Evolutionary conservation across 2,888 invertebrate genomes (phyloP), one percentile per base, ranked within the genome.

Genomic region (Psococerastis gibbosa): DNA sequence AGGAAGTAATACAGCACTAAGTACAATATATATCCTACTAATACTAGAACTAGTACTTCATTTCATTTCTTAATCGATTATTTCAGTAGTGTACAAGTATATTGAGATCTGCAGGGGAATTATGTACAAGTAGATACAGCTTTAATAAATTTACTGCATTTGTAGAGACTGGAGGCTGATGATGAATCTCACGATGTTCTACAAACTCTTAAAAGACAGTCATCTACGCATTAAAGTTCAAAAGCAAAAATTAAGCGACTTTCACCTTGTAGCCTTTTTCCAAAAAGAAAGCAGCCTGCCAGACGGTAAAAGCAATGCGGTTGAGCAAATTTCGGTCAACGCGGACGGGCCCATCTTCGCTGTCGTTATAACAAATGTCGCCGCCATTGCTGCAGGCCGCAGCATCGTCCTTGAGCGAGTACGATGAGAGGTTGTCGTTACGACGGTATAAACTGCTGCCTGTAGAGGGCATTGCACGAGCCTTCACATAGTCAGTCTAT

Each of bases 271-370:
- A 17, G 63, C 54, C 69, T 60, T 65, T 63, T 59, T 78, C 76
- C 50, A 79, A 67, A 56, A 77, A 71, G 57, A 79, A 72, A 34
- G 78, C 75, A 44, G 75, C 76, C 52, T 78, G 73, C 78, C 78
- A 79, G 47, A 80, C 66, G 22, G 78, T 77, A 55, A 79, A 78
- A 32, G 79, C 79, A 27, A 80, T 69, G 45, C 76, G 68, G 54
- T 78, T 77, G 48, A 79, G 63, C 51, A 77, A 69, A 9, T 72
- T 70, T 41, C 72, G 69, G 45, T 60, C 59, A 47, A 54, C 52
- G 61, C 22, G 41, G 2, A 46, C 33, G 15, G 46, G 44, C 3
- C 35, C 35, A 4, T 16, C 4, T 5, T 4, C 18, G 5, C 20
- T 20, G 22, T 38, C 38, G 3, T 3, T 38, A 17, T 38, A 38